phyloP scores from a whole-genome alignment of 2,888 invertebrate genomes.

The Silvanus unidentatus region DNA sequence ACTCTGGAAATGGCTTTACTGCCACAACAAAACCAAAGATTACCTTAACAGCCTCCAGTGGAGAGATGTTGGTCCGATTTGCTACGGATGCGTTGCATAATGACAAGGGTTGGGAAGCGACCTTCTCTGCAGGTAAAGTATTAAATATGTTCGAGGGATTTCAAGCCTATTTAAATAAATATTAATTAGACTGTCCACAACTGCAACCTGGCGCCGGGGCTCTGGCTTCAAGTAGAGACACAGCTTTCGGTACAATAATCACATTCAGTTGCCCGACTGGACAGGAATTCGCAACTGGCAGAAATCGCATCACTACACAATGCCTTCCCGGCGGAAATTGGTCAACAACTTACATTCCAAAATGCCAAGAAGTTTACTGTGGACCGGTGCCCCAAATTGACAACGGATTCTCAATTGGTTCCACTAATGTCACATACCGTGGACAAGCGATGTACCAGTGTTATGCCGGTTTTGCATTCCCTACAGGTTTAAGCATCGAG shows the following conservation, averaged over 20 bases:
- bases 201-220: conserved; percentile 81
- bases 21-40: conserved; percentile 71
- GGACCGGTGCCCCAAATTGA: conserved; percentile 97
- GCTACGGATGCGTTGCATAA: conserved; percentile 82
- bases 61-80: conserved; percentile 85
- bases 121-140: conserved; percentile 74
- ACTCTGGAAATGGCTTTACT: conserved; percentile 87
- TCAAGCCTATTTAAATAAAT: too few relatives aligned
- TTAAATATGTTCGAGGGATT: too few relatives aligned
- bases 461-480: conserved; percentile 92
- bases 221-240: conserved; percentile 84
- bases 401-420: conserved; percentile 93
- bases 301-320: conserved; percentile 74
- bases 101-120: conserved; percentile 80
- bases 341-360: conserved; percentile 87
- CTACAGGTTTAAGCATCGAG: conserved; percentile 80
- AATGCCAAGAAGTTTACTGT: conserved; percentile 94
- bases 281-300: conserved; percentile 90
- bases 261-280: conserved; percentile 90
- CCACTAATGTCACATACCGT: conserved; percentile 89
- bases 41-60: conserved; percentile 86
- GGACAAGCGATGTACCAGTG: conserved; percentile 94
- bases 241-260: conserved; percentile 83
- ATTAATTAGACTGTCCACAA: conserved; percentile 70
- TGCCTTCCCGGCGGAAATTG: conserved; percentile 87